Evolutionary conservation across 2,888 invertebrate species (phyloP).

Genomic region (Carabus problematicus): DNA sequence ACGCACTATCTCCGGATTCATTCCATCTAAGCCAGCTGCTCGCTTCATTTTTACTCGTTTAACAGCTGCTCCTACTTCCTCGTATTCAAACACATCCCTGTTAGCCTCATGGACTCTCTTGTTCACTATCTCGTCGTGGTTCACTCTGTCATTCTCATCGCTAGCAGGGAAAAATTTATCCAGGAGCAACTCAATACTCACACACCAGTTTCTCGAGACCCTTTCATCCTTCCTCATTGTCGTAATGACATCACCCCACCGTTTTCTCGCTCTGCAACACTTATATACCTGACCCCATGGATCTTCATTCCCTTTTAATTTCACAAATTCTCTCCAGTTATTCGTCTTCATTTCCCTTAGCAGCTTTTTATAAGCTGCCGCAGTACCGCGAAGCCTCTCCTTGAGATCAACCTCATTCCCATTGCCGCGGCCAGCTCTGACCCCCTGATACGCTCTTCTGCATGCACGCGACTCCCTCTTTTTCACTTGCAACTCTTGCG

Average conservation of each 20-base stretch:
- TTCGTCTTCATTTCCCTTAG: background rate
- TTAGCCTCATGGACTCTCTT: background rate
- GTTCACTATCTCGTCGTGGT: background rate
- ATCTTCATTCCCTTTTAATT: background rate
- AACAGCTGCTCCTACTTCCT: constrained; percentile 10
- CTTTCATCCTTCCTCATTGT: background rate
- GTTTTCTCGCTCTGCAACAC: background rate
- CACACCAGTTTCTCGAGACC: constrained; percentile 21
- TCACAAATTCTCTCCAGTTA: background rate
- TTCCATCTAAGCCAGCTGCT: constrained; percentile 39
- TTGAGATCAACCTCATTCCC: background rate
- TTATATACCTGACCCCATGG: background rate
- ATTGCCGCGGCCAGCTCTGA: background rate
- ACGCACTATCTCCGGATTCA: constrained; percentile 16
- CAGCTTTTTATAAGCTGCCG: background rate
- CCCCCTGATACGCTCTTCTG: background rate
- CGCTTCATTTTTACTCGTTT: constrained; percentile 6
- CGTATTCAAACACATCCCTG: background rate
- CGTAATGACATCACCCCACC: background rate
- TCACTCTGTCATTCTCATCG: no score
- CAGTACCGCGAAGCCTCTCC: background rate
- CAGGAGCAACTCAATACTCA: constrained; percentile 25
- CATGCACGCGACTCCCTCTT: background rate
- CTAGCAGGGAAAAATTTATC: constrained; percentile 15
- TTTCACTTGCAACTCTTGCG: background rate